Conservation (phyloP, 1,140 invertebrate genomes). For the Trigoniulus corallinus region DNA sequence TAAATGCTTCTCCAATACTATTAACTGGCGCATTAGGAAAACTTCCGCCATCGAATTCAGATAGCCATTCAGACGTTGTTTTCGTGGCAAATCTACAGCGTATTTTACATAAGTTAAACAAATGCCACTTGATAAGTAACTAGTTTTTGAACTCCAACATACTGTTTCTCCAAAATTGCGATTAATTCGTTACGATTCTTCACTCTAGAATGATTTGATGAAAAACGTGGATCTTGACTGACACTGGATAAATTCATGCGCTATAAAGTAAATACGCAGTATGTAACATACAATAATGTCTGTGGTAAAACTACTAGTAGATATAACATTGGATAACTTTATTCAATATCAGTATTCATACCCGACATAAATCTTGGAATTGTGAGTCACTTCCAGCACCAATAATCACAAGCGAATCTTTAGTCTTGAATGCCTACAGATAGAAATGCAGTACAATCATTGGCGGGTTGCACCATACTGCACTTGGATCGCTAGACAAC, state of each 20-base stretch:
- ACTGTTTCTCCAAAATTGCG: slow-evolving; percentile 36
- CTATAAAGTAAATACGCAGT: slow-evolving; percentile 34
- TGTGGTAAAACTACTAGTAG: too few relatives aligned
- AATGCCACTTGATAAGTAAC: too few relatives aligned
- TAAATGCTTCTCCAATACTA: slow-evolving; percentile 63
- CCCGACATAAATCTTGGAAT: not conserved
- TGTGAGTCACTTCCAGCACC: slow-evolving; percentile 45
- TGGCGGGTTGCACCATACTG: too few relatives aligned
- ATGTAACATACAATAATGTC: slow-evolving; percentile 44
- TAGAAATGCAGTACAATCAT: not conserved
- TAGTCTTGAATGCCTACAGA: slow-evolving; percentile 46
- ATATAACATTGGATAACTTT: too few relatives aligned
- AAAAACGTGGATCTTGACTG: slow-evolving; percentile 42
- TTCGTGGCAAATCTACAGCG: slow-evolving; percentile 38
- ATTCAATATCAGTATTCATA: too few relatives aligned
- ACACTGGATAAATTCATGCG: slow-evolving; percentile 43
- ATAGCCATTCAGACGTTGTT: slow-evolving; percentile 57
- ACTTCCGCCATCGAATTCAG: slow-evolving; percentile 46
- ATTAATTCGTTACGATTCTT: slow-evolving; percentile 53
- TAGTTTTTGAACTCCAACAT: not conserved
- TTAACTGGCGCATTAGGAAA: slow-evolving; percentile 87
- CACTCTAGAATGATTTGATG: slow-evolving; percentile 55
- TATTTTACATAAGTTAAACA: not conserved
- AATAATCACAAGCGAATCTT: slow-evolving; percentile 57
- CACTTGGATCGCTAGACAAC: too few relatives aligned